Evolutionary conservation across 2,113 vertebrate genomes (phyloP).

Genomic region (Hiodon tergisus): DNA sequence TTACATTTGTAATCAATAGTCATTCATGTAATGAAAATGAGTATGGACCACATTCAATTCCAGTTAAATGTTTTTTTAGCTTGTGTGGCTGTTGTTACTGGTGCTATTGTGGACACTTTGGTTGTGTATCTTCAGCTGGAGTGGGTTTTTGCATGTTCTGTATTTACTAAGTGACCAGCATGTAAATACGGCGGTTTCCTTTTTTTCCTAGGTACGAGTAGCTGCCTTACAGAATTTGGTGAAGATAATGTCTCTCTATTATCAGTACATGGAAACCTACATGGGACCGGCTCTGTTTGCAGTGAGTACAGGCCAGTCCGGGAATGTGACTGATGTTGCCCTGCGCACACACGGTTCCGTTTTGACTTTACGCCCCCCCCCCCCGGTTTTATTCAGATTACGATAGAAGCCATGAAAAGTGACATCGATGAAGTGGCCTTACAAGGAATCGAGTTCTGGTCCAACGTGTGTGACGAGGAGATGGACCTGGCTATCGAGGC

Average conservation of each 20-base stretch:
- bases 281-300: constrained; percentile 97
- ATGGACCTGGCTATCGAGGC: constrained; percentile 98
- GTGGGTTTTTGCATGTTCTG: no score
- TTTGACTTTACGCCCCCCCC: not conserved
- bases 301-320: constrained; percentile 64
- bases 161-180: not conserved
- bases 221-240: constrained; percentile 96
- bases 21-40: no score
- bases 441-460: constrained; percentile 98
- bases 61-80: no score
- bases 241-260: constrained; percentile 98
- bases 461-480: constrained; percentile 97
- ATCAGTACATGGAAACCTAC: constrained; percentile 98
- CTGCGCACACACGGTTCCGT: not conserved
- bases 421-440: constrained; percentile 96
- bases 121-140: no score
- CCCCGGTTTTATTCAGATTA: constrained; percentile 68
- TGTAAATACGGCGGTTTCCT: not conserved
- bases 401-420: constrained; percentile 97
- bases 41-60: no score
- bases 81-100: no score
- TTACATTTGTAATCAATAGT: no score
- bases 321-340: not conserved
- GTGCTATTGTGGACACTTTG: no score
- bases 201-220: constrained; percentile 77